Evolutionary conservation across 2,888 invertebrate species (phyloP).

Genomic region (Lasioglossum leucozonium): DNA sequence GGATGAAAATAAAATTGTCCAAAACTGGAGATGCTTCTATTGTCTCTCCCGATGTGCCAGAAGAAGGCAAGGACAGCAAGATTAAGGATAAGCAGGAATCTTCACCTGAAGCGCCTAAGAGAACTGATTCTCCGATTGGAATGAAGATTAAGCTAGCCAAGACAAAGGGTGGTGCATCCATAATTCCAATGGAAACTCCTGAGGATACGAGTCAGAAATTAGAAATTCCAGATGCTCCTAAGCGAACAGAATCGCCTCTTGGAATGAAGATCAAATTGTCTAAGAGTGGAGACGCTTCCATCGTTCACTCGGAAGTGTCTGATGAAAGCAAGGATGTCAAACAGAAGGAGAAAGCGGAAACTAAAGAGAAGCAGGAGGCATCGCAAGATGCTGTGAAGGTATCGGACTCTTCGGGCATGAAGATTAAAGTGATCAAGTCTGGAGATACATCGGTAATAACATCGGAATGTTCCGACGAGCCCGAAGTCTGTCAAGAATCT

Average conservation of each 20-base stretch:
- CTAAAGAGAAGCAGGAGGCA: slow-evolving; percentile 58
- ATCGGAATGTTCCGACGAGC: slow-evolving; percentile 27
- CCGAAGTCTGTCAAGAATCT: slow-evolving; percentile 36
- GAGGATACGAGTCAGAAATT: slow-evolving; percentile 68
- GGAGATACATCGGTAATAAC: slow-evolving; percentile 36
- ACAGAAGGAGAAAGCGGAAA: slow-evolving; percentile 62
- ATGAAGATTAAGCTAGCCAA: slow-evolving; percentile 81
- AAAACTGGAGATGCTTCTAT: slow-evolving; percentile 78
- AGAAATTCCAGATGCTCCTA: slow-evolving; percentile 72
- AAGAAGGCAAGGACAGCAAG: slow-evolving; percentile 68
- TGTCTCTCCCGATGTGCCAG: slow-evolving; percentile 68
- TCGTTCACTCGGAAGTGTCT: slow-evolving; percentile 74
- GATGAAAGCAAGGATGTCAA: slow-evolving; percentile 70
- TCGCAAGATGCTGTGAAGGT: slow-evolving; percentile 51
- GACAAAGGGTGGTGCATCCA: slow-evolving; percentile 75
- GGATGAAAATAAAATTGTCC: slow-evolving; percentile 81
- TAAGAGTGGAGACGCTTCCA: slow-evolving; percentile 76
- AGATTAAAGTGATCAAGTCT: slow-evolving; percentile 57
- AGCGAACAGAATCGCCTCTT: slow-evolving; percentile 79
- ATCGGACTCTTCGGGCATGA: slow-evolving; percentile 59
- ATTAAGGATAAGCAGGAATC: slow-evolving; percentile 70
- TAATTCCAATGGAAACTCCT: slow-evolving; percentile 67
- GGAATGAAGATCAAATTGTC: slow-evolving; percentile 82
- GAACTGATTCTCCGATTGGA: slow-evolving; percentile 80
- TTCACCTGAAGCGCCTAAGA: slow-evolving; percentile 72